Conservation (phyloP, 2,113 vertebrate species). For the Heterocephalus glaber region DNA sequence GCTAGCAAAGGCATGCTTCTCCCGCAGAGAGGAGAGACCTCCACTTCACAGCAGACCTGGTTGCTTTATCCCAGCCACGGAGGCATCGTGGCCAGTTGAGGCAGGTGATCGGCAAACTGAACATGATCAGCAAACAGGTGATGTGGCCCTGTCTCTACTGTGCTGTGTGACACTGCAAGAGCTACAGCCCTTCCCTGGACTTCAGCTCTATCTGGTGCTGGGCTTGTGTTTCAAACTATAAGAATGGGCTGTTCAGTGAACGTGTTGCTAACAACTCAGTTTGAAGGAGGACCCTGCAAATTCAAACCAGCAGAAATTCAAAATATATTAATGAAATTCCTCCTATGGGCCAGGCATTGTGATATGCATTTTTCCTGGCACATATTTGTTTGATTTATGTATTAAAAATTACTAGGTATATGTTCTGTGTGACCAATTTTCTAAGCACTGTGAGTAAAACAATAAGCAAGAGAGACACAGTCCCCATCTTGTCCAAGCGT, state of each 20-base stretch:
- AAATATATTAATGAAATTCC: not conserved
- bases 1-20: accelerated
- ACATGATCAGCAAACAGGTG: not conserved
- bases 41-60: not conserved
- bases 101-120: not conserved
- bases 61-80: not conserved
- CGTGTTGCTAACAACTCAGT: not conserved
- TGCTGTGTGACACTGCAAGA: not conserved
- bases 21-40: not conserved
- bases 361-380: not conserved
- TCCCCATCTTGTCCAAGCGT: not conserved
- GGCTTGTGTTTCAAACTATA: no score
- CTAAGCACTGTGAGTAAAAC: not conserved
- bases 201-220: not conserved
- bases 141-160: not conserved
- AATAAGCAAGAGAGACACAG: not conserved
- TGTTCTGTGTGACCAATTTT: not conserved
- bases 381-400: not conserved
- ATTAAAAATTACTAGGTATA: not conserved
- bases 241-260: not conserved
- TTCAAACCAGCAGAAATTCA: not conserved
- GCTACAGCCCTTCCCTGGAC: not conserved
- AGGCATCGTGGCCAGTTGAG: not conserved
- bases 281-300: not conserved
- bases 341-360: not conserved